Evolutionary conservation across 2,113 vertebrate genomes (phyloP), one percentile per base, ranked within the genome.

Genomic region (Macaca mulatta): DNA sequence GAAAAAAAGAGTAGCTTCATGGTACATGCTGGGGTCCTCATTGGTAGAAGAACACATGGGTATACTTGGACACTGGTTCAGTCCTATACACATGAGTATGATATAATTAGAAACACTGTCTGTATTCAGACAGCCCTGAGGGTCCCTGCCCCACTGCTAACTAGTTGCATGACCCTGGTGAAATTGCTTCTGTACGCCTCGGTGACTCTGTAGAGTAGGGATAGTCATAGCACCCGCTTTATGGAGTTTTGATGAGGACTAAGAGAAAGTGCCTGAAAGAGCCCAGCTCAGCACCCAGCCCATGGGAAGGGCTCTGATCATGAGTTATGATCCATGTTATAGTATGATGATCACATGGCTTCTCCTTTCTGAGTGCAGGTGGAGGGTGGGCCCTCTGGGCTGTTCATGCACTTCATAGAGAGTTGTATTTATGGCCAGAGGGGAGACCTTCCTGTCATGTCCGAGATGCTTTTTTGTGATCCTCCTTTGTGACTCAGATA

Each of bases 321-420:
- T 0, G 25, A 48, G 27, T 32, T 10, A 6, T 12, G 9, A 9
- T 72, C 67, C 14, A 0, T 3, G 35, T 43, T 67, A 32, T 52
- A 18, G 25, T 30, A 43, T 1, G 9, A 52, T 12, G 14, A 30
- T 38, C 48, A 1, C 12, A 1, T 0, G 27, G 25, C 32, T 70
- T 74, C 69, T 64, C 75, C 55, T 30, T 83, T 25, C 77, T 0
- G 0, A 23, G 45, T 4, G 13, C 11, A 18, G 0, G 0, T 6
- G 20, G 18, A 5, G 10, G 11, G 3, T 8, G 10, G 16, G 32
- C 23, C 27, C 23, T 1, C 45, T 3, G 12, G 8, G 9, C 30
- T 30, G 3, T 13, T 86, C 72, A 45, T 2, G 20, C 30, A 17
- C 23, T 61, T n/a, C 43, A 48, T 35, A 23, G 43, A 30, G 30